phyloP scores from a whole-genome alignment of 2,797 vertebrate genomes.

The Neosalanx taihuensis region DNA sequence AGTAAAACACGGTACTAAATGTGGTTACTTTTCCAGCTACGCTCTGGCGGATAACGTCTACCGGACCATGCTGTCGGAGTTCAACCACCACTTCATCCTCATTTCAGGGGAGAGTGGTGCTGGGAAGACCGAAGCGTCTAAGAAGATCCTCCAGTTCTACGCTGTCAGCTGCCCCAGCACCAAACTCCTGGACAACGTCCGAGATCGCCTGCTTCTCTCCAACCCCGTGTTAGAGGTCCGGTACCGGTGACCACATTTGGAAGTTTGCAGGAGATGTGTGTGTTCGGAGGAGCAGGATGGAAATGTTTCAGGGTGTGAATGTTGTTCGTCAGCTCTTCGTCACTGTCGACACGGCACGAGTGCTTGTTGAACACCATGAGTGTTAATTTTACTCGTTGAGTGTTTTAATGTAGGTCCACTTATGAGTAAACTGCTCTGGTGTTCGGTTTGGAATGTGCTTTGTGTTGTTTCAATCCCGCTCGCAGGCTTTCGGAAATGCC shows the following conservation, averaged over 20 bases:
- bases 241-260: slow-evolving; percentile 8
- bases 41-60: slow-evolving; percentile 95
- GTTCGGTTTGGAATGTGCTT: no score
- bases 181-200: slow-evolving; percentile 80
- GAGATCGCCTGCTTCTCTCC: slow-evolving; percentile 87
- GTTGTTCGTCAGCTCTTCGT: no score
- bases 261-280: background rate
- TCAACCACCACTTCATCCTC: slow-evolving; percentile 93
- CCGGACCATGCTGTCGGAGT: slow-evolving; percentile 88
- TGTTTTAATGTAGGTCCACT: no score
- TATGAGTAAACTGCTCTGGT: no score
- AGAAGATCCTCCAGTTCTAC: slow-evolving; percentile 93
- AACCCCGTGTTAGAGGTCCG: slow-evolving; percentile 93
- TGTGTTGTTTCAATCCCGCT: background rate
- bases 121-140: slow-evolving; percentile 93
- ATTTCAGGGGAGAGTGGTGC: slow-evolving; percentile 95
- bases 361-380: no score
- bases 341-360: no score
- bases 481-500: slow-evolving; percentile 93
- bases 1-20: no score
- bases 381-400: no score
- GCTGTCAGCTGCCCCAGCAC: slow-evolving; percentile 90
- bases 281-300: background rate
- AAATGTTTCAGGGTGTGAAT: no score
- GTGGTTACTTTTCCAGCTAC: slow-evolving; percentile 71